Evolutionary conservation across 2,888 invertebrate genomes (phyloP).

Genomic region (Apamea crenata): DNA sequence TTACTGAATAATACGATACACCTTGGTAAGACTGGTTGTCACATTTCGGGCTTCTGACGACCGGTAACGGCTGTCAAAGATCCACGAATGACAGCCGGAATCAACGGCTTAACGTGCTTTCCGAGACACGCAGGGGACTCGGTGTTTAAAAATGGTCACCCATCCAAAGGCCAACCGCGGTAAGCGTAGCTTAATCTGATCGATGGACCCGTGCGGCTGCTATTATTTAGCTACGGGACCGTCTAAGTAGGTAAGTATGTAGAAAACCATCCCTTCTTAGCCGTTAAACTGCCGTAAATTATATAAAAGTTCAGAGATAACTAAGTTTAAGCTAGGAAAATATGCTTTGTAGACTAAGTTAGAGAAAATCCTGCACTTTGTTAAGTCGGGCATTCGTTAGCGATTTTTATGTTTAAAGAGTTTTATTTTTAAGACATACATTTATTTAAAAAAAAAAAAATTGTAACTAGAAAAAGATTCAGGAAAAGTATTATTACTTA

Average conservation of each 20-base stretch:
- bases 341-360: background rate
- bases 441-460: no score
- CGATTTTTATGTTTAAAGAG: background rate
- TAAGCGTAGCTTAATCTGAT: background rate
- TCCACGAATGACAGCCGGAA: no score
- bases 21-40: no score
- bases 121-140: no score
- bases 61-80: no score
- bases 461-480: background rate
- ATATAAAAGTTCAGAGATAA: background rate
- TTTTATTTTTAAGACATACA: background rate
- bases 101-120: no score
- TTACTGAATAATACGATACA: no score
- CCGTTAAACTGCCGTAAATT: background rate
- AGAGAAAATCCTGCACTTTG: background rate
- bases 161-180: background rate
- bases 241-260: background rate
- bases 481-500: no score
- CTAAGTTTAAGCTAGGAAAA: constrained; percentile 9
- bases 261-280: background rate
- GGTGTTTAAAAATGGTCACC: background rate
- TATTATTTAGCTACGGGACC: background rate
- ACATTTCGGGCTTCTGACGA: no score
- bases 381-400: background rate
- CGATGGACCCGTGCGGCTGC: no score